Evolutionary conservation across 2,113 vertebrate species (phyloP).

Genomic region (Carollia perspicillata): DNA sequence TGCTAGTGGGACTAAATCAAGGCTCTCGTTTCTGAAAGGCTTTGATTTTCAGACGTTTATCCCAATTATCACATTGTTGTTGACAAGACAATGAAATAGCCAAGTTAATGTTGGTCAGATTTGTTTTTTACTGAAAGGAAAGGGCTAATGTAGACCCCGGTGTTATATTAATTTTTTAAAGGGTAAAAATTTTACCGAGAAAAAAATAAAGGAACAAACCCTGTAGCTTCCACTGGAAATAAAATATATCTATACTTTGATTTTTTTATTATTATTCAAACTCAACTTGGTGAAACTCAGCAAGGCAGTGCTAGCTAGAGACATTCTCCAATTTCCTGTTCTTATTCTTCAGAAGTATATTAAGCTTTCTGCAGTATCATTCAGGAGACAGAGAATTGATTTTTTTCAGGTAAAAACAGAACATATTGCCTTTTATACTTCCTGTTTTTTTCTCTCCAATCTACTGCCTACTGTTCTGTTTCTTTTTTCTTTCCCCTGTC

Average conservation of each 20-base stretch:
- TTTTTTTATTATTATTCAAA: constrained; percentile 58
- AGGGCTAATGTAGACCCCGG: not conserved
- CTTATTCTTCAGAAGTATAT: constrained; percentile 48
- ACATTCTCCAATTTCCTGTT: constrained; percentile 40
- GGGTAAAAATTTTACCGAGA: not conserved
- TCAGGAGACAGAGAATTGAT: constrained; percentile 32
- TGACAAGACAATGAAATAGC: constrained; percentile 55
- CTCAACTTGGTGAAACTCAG: constrained; percentile 44
- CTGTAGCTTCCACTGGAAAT: constrained; percentile 37
- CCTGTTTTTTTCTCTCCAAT: not conserved
- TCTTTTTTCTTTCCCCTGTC: not conserved
- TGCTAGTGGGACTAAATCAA: constrained; percentile 40
- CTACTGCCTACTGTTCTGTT: not conserved
- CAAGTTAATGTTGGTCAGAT: not conserved
- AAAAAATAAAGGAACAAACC: not conserved
- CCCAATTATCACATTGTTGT: constrained; percentile 56
- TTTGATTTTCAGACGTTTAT: constrained; percentile 65
- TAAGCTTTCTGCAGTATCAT: constrained; percentile 50
- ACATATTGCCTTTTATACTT: constrained; percentile 4
- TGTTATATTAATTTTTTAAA: not conserved
- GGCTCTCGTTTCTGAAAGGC: constrained; percentile 54
- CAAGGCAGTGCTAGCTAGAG: constrained; percentile 18
- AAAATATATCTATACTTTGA: constrained; percentile 32
- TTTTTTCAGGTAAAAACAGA: constrained; percentile 39
- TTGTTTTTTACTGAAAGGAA: constrained; percentile 5